Base-by-base conservation (phyloP, 2,113 vertebrate genomes). In the Catagonus wagneri region DNA sequence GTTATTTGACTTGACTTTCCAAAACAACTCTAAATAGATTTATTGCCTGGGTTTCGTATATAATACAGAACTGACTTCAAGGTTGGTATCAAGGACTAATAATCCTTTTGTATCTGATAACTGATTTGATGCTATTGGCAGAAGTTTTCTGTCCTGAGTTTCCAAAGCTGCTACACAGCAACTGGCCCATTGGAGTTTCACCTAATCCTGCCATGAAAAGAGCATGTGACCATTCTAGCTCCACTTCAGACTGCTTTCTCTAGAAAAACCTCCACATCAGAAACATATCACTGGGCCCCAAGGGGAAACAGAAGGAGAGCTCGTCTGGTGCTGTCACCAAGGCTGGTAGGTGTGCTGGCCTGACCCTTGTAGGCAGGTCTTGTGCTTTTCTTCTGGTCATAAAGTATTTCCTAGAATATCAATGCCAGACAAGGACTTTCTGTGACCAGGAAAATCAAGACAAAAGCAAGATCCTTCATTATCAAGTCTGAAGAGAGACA, bases 351-450 rank as follows among this genome's bases (percentile, higher is more conserved):
- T 2, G 3, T 52, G 20, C 15, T 39, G 23, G 34, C 54, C 34
- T 54, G 58, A 60, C 12, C 34, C 34, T 58, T 32, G 63, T 19
- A 54, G 14, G 20, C 44, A 63, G 34, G 25, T 5, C n/a, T 92
- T 86, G 27, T 58, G 52, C 54, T 65, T 93, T 80, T 79, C 20
- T 81, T 93, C 76, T 34, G 22, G 60, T 83, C 23, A 60, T 34
- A 65, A 91, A 71, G 76, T 36, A 39, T 69, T 93, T 93, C 44
- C 75, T 4, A 95, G 86, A 60, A 44, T 61, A 72, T 66, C 72
- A 80, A 15, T 32, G 69, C 19, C 74, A 88, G 68, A 56, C 29
- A 78, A 86, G 68, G 54, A 7, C 11, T 29, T n/a, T 20, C 17
- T n/a, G 29, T 78, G 90, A 63, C 56, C 32, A 58, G 60, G 19